phyloP scores from a whole-genome alignment of 2,797 vertebrate species.

The Tapera naevia region DNA sequence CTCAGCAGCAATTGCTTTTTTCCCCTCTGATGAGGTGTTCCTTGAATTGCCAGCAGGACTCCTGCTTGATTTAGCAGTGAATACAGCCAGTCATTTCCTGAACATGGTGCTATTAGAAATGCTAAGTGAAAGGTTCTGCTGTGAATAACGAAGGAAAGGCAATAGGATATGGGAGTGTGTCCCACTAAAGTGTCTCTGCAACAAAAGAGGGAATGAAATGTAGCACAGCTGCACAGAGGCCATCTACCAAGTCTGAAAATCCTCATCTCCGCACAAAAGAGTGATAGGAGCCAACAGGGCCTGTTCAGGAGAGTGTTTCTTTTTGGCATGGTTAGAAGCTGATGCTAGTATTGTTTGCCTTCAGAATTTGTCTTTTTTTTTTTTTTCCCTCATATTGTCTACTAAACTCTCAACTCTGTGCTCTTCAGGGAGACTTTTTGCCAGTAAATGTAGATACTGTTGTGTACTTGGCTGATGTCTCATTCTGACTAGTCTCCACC shows the following conservation, averaged over 20 bases:
- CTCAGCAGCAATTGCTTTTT: conserved; percentile 54
- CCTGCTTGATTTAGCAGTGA: conserved; percentile 59
- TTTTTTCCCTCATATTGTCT: background rate
- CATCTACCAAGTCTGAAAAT: background rate
- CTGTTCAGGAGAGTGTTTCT: background rate
- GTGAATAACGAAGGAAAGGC: background rate
- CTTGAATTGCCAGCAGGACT: conserved; percentile 66
- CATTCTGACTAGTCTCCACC: background rate
- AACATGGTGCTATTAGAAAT: conserved; percentile 38
- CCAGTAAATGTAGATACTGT: background rate
- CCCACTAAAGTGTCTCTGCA: conserved; percentile 19
- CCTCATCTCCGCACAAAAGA: background rate
- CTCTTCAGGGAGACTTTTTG: background rate
- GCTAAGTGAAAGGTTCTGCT: conserved; percentile 50
- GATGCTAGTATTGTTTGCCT: background rate
- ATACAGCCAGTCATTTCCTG: conserved; percentile 65
- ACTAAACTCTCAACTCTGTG: background rate
- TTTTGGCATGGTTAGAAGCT: background rate
- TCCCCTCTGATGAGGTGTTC: conserved; percentile 57
- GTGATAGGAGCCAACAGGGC: background rate
- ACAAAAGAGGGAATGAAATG: conserved; percentile 28
- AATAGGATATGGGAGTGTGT: background rate
- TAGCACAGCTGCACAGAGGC: conserved; percentile 4
- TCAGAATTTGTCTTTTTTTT: background rate
- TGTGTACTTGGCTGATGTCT: background rate